Conservation (phyloP, 2,797 vertebrate species). For the Carduelis carduelis region DNA sequence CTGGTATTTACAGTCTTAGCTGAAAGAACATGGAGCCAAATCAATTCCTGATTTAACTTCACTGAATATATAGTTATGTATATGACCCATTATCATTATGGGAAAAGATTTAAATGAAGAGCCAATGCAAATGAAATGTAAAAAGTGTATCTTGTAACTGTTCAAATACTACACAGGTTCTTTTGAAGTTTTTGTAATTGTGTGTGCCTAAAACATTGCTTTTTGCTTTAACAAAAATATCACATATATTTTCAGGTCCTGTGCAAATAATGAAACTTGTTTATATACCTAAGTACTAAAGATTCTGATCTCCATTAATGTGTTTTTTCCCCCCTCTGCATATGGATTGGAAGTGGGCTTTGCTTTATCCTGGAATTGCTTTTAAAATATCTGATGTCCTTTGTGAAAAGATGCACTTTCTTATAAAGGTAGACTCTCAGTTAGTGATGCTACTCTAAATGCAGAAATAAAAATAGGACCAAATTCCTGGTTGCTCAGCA, state of each 20-base stretch:
- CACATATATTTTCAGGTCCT: constrained; percentile 1
- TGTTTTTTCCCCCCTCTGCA: not conserved
- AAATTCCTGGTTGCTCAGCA: not conserved
- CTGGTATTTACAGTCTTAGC: constrained; percentile 20
- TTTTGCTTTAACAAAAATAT: not conserved
- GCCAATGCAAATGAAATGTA: not conserved
- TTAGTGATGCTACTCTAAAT: not conserved
- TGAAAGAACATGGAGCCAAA: not conserved
- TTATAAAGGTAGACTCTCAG: not conserved
- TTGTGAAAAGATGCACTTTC: not conserved
- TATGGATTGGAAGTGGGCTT: not conserved
- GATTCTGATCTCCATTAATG: not conserved
- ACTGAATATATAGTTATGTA: not conserved
- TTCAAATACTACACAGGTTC: not conserved
- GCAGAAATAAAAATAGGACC: not conserved
- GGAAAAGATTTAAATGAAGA: not conserved
- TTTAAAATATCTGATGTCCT: not conserved
- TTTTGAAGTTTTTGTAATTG: not conserved
- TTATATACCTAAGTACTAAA: not conserved
- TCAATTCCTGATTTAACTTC: not conserved
- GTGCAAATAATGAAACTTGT: constrained; percentile 4
- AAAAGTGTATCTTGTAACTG: not conserved
- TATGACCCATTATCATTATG: not conserved
- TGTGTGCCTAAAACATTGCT: not conserved
- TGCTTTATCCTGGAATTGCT: not conserved